Evolutionary conservation across 2,888 invertebrate genomes (phyloP), one percentile per base, ranked within the genome.

Genomic region (Caenorhabditis imperialis): DNA sequence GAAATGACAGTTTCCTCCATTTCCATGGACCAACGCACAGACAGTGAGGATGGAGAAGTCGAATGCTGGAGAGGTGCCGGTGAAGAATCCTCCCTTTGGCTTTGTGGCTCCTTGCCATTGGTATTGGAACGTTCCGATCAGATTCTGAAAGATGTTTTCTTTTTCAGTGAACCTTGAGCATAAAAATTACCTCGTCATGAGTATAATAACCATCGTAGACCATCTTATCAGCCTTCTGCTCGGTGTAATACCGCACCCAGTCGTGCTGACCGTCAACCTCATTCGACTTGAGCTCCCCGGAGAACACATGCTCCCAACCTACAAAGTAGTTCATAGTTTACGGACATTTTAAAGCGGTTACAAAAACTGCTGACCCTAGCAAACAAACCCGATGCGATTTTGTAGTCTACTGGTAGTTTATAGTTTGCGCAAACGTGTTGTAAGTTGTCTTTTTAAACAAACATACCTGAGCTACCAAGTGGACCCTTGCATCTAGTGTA

Each of bases 291-390:
- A 77, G 78, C 57, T 87, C 87, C n/a, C 87, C 87, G 38, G 80
- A 79, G 79, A 85, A 87, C 40, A 87, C 88, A 73, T 87, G 87
- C 70, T 87, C 87, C 75, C 81, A 87, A 8, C 87, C 85, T 83
- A 42, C 7, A 30, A 30, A 30, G 10, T 7, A 30, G 30, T 10
- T 7, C 7, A 30, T 7, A 6, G 30, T 30, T 6, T 30, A 30
- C 30, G 6, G 7, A 30, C 6, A 10, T 48, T 30, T 22, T n/a
- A 27, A 22, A n/a, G n/a, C n/a, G n/a, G n/a, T n/a, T n/a, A n/a
- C n/a, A n/a, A n/a, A n/a, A n/a, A n/a, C n/a, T n/a, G 2, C 44
- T 22, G 30, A 62, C 20, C 18, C 7, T 53, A 22, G 27, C 27
- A 22, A 45, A 40, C 62, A 25, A 38, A 10, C n/a, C n/a, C 5